Conservation (phyloP, 2,113 vertebrate genomes). For the Manacus vitellinus region DNA sequence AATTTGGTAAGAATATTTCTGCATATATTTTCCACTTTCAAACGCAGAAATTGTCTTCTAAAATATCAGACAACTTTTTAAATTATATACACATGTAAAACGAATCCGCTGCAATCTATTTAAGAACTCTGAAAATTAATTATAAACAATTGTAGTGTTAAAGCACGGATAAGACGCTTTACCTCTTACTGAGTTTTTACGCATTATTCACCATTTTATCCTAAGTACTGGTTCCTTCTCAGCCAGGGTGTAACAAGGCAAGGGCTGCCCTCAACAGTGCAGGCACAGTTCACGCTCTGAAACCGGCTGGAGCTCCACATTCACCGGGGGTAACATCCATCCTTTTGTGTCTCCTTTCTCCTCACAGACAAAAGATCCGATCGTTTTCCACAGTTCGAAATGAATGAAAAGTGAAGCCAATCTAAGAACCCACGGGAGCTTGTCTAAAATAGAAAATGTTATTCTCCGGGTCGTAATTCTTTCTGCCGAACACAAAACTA, state of each 20-base stretch:
- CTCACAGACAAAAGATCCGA: conserved; percentile 34
- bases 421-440: neutral
- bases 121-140: neutral
- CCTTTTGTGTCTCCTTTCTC: conserved; percentile 13
- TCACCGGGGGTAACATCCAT: conserved; percentile 7
- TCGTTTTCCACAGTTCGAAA: conserved; percentile 8
- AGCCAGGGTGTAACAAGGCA: neutral
- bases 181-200: neutral
- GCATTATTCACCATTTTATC: neutral
- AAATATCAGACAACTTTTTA: neutral
- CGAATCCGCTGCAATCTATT: neutral
- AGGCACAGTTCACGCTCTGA: conserved; percentile 34
- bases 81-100: neutral
- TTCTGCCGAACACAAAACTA: neutral
- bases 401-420: conserved; percentile 18
- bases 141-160: neutral
- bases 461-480: neutral
- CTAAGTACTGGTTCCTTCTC: neutral
- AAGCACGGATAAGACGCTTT: neutral
- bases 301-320: conserved; percentile 2
- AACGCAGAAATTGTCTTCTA: neutral
- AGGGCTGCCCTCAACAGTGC: conserved; percentile 8
- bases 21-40: neutral
- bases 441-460: conserved; percentile 1
- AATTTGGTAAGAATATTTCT: neutral